phyloP scores from a whole-genome alignment of 1,140 invertebrate genomes.

The Drosophila parvula region DNA sequence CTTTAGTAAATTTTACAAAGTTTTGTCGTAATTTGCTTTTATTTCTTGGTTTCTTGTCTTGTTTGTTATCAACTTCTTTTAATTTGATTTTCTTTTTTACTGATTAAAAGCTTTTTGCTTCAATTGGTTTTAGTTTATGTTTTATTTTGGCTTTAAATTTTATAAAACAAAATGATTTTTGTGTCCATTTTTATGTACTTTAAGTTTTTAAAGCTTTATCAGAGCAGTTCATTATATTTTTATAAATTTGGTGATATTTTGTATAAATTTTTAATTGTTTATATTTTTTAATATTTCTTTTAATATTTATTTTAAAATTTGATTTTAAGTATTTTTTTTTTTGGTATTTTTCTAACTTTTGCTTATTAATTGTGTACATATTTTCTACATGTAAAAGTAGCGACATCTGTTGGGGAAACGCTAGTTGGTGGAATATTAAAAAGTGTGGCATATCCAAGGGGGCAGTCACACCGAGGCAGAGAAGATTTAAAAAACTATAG shows the following conservation, averaged over 20 bases:
- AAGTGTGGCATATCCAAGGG: slow-evolving; percentile 22
- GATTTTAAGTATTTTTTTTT: not conserved
- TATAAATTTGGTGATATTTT: not conserved
- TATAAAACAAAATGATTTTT: too few species aligned
- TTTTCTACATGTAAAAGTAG: not conserved
- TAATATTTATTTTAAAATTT: not conserved
- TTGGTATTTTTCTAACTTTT: not conserved
- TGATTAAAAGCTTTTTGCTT: not conserved
- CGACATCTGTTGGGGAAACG: slow-evolving; percentile 6
- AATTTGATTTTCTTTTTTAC: not conserved
- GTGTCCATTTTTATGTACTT: too few species aligned
- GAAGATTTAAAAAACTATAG: not conserved
- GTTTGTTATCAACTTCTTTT: not conserved
- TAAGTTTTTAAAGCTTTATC: too few species aligned
- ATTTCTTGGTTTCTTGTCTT: not conserved
- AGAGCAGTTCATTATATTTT: too few species aligned
- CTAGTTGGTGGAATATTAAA: not conserved
- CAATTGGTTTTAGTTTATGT: not conserved
- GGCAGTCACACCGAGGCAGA: too few species aligned
- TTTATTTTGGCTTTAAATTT: too few species aligned
- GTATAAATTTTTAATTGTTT: not conserved
- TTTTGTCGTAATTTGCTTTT: not conserved
- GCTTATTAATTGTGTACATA: not conserved
- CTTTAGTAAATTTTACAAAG: not conserved
- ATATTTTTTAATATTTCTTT: not conserved